Percentiles rank a stretch among this genome's conserved stretches.
These are phyloP conservation scores for Panagrolaimus sp. DNA, from an alignment of 1,140 invertebrate species.

Conservation along the genomic window DNA sequence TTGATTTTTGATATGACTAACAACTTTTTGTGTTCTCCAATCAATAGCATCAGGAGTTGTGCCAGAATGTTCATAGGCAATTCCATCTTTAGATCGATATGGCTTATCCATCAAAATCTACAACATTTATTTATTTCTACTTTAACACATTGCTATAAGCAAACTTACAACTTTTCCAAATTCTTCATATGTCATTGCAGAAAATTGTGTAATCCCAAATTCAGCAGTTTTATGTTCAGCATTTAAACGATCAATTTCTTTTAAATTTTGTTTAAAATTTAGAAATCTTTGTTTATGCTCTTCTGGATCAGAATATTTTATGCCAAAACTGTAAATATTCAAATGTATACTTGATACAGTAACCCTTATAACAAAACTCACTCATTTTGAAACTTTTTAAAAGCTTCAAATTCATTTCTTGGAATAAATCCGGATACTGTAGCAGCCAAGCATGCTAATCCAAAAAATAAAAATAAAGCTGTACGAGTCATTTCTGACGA, in stretches of 20 bases:
- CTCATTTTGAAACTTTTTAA: no score
- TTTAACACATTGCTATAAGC: neutral
- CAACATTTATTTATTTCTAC: no score
- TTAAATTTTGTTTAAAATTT: slow-evolving; percentile 2
- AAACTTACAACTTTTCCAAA: neutral
- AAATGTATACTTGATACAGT: no score
- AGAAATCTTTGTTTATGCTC: neutral
- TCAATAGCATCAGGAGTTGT: neutral
- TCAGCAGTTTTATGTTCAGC: neutral
- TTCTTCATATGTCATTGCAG: slow-evolving; percentile 2
- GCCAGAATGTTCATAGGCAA: no score
- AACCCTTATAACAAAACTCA: no score
- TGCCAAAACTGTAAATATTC: neutral
- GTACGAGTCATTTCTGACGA: no score
- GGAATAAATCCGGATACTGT: no score
- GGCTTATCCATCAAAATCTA: no score
- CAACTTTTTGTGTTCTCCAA: neutral
- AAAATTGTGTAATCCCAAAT: neutral
- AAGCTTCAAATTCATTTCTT: no score
- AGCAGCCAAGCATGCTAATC: no score
- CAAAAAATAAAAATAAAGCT: no score
- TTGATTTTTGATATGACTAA: slow-evolving; percentile 6
- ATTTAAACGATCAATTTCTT: slow-evolving; percentile 1
- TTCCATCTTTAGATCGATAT: no score
- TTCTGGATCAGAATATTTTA: neutral